phyloP scores from a whole-genome alignment of 2,113 vertebrate species.

The Peromyscus polionotus region DNA sequence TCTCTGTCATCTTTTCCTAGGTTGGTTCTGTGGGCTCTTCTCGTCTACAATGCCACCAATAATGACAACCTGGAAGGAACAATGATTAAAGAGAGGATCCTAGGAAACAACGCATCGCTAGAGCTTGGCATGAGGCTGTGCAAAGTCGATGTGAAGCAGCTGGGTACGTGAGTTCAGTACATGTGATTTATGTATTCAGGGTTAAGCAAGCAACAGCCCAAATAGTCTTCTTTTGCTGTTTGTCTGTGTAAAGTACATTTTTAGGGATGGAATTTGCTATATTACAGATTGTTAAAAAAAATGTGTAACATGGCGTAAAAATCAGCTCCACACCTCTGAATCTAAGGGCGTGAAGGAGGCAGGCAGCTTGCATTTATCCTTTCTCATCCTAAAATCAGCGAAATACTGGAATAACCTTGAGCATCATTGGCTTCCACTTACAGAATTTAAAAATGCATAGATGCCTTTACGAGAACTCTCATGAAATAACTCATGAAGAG shows the following conservation, averaged over 20 bases:
- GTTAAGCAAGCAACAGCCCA: neutral
- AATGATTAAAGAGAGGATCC: constrained; percentile 87
- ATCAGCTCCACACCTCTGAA: neutral
- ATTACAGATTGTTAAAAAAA: neutral
- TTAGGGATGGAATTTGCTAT: constrained; percentile 4
- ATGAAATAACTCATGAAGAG: neutral
- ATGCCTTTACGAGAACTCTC: neutral
- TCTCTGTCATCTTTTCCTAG: constrained; percentile 84
- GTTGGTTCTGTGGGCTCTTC: constrained; percentile 89
- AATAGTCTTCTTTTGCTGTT: neutral
- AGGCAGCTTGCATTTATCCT: neutral
- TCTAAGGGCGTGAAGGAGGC: neutral
- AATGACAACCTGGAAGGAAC: constrained; percentile 88
- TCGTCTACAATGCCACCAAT: constrained; percentile 90
- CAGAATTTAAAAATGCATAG: neutral
- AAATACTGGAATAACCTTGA: neutral
- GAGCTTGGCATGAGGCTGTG: constrained; percentile 85
- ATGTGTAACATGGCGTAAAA: neutral
- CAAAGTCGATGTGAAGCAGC: constrained; percentile 82
- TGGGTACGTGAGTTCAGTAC: constrained; percentile 88
- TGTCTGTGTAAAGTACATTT: constrained; percentile 17
- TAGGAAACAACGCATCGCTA: constrained; percentile 80
- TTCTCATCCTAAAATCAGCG: neutral
- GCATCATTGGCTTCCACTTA: neutral
- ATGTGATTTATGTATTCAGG: neutral